Evolutionary conservation across 2,888 invertebrate genomes (phyloP).

Genomic region (Osmoderma eremita): DNA sequence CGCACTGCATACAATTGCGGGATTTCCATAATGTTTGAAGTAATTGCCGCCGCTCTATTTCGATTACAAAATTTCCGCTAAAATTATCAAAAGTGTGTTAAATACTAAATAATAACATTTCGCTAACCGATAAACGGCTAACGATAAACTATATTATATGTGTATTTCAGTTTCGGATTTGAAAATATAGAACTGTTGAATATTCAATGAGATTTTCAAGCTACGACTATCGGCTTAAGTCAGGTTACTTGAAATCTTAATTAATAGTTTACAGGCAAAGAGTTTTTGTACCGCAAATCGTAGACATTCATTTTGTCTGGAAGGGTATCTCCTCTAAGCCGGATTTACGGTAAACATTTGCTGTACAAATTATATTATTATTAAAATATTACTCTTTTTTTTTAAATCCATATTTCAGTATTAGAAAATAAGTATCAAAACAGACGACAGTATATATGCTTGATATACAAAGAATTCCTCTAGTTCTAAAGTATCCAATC

Average conservation of each 20-base stretch:
- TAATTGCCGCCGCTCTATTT: slow-evolving; percentile 16
- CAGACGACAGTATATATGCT: too few species aligned
- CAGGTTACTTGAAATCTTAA: slow-evolving; percentile 5
- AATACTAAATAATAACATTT: slow-evolving; percentile 24
- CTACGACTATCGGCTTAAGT: not conserved
- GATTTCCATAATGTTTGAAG: slow-evolving; percentile 30
- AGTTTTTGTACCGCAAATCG: too few species aligned
- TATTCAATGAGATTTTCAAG: slow-evolving; percentile 16
- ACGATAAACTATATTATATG: slow-evolving; percentile 13
- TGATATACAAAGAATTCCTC: too few species aligned
- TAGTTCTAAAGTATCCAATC: too few species aligned
- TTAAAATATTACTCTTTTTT: too few species aligned
- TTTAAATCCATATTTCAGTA: too few species aligned
- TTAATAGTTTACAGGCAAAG: not conserved
- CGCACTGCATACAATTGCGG: slow-evolving; percentile 21
- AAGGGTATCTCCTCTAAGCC: too few species aligned
- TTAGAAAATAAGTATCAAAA: too few species aligned
- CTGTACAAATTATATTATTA: too few species aligned
- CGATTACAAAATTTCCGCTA: slow-evolving; percentile 39
- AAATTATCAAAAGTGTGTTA: slow-evolving; percentile 33
- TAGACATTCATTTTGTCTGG: too few species aligned
- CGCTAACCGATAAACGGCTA: not conserved
- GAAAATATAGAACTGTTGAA: slow-evolving; percentile 27
- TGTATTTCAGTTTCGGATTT: slow-evolving; percentile 13
- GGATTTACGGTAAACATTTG: not conserved